phyloP scores from a whole-genome alignment of 2,888 invertebrate genomes.

The Volucella inflata region DNA sequence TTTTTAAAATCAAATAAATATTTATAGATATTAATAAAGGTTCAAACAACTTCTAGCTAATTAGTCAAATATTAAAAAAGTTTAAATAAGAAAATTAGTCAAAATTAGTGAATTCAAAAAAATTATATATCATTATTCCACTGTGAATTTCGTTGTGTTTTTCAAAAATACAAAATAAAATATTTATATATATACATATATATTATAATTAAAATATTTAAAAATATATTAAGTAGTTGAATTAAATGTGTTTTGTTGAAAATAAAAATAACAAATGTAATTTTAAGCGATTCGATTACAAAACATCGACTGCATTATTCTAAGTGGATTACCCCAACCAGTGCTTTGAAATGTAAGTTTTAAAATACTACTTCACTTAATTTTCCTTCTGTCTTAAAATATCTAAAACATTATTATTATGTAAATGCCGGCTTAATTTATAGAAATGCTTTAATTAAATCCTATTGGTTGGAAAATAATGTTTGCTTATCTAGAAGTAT shows the following conservation, averaged over 20 bases:
- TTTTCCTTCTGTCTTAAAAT: too few species aligned
- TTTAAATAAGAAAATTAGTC: constrained; percentile 25
- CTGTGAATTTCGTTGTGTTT: constrained; percentile 64
- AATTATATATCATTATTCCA: constrained; percentile 49
- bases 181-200: constrained; percentile 6
- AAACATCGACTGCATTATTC: constrained; percentile 44
- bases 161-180: constrained; percentile 15
- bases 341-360: constrained; percentile 59
- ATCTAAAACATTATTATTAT: too few species aligned
- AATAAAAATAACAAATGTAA: constrained; percentile 23
- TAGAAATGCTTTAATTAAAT: too few species aligned
- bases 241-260: constrained; percentile 5
- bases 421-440: too few species aligned
- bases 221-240: not conserved
- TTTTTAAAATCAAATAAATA: constrained; percentile 27
- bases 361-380: not conserved
- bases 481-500: too few species aligned
- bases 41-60: constrained; percentile 33
- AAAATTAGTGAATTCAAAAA: constrained; percentile 45
- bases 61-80: constrained; percentile 30
- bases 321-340: constrained; percentile 64
- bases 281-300: not conserved
- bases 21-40: not conserved
- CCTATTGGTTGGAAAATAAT: too few species aligned
- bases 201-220: constrained; percentile 28